Evolutionary conservation across 2,113 vertebrate species (phyloP).

Genomic region (Lycocorax pyrrhopterus): DNA sequence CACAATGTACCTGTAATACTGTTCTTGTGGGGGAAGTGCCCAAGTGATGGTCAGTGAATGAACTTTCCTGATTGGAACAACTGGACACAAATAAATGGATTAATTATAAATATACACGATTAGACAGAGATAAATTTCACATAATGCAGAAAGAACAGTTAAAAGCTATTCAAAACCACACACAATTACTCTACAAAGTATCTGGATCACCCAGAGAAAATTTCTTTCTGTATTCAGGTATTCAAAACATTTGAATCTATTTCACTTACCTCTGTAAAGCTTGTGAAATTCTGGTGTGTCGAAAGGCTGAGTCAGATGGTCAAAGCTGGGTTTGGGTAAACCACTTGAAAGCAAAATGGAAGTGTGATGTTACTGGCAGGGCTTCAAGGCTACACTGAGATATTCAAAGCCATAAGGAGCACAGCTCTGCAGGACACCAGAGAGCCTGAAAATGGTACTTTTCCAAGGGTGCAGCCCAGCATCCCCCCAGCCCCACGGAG

Average conservation of each 20-base stretch:
- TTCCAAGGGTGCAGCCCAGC: background rate
- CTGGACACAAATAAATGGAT: constrained; percentile 70
- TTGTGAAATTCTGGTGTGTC: constrained; percentile 90
- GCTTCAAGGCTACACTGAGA: background rate
- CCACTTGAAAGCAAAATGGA: constrained; percentile 74
- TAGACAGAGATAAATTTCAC: background rate
- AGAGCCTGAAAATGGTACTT: background rate
- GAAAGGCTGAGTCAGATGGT: constrained; percentile 87
- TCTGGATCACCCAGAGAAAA: background rate
- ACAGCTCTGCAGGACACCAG: background rate
- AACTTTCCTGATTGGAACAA: constrained; percentile 92
- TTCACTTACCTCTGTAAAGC: constrained; percentile 88
- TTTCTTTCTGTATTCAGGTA: background rate
- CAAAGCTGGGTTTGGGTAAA: constrained; percentile 83
- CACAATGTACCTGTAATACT: constrained; percentile 85
- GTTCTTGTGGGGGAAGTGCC: constrained; percentile 90
- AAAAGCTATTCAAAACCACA: background rate
- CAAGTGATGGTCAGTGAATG: constrained; percentile 93
- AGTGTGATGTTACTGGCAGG: background rate
- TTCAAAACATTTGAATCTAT: background rate
- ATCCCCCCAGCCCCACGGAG: background rate
- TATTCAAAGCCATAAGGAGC: background rate
- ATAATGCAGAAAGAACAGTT: background rate
- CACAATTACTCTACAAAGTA: background rate
- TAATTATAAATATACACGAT: background rate